These are phyloP conservation scores for Umimayanthus chanpuru DNA, from an alignment of 92 coral and sea anemone genomes.

Conservation along the genomic window DNA sequence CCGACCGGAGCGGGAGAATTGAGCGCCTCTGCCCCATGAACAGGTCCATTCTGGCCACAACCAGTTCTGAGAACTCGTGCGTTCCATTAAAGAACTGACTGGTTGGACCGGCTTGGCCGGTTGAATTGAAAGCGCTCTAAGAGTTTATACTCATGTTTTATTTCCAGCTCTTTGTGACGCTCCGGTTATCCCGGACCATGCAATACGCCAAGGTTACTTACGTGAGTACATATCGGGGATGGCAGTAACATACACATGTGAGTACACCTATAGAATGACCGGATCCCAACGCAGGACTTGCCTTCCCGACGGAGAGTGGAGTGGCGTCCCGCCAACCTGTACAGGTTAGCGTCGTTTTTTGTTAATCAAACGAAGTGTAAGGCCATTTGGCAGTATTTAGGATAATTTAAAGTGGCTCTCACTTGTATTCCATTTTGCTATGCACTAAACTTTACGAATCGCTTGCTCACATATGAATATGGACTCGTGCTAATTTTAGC, in stretches of 20 bases:
- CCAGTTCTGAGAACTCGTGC: too few species aligned
- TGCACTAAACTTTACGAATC: too few species aligned
- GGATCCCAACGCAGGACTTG: constrained; percentile 70
- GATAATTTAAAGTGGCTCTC: too few species aligned
- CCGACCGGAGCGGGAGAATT: too few species aligned
- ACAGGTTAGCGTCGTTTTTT: constrained; percentile 42
- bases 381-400: neutral
- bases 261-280: constrained; percentile 54
- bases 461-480: too few species aligned
- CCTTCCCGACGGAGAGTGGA: constrained; percentile 68
- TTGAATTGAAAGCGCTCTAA: too few species aligned
- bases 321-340: constrained; percentile 69
- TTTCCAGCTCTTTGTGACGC: constrained; percentile 62
- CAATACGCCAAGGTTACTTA: constrained; percentile 55
- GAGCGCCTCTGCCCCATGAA: too few species aligned
- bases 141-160: neutral
- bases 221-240: constrained; percentile 75
- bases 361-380: neutral
- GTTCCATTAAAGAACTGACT: too few species aligned
- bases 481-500: too few species aligned
- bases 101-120: too few species aligned
- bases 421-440: too few species aligned
- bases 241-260: constrained; percentile 70
- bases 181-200: constrained; percentile 68
- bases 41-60: too few species aligned